Conservation (phyloP, 2,113 vertebrate species). For the Microcebus jonahi region DNA sequence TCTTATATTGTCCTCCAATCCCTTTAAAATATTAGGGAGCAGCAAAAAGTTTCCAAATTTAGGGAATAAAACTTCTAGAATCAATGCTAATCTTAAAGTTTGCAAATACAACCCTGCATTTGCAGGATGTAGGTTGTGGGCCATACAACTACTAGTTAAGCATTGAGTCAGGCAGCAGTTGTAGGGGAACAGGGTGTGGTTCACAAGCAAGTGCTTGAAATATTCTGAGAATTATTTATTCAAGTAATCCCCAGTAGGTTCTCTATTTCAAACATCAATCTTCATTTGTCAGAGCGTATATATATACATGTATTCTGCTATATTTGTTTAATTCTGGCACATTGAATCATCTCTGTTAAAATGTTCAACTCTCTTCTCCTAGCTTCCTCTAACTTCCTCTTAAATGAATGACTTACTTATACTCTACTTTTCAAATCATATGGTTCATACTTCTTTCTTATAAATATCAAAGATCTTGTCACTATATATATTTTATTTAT, state of each 20-base stretch:
- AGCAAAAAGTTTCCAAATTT: background rate
- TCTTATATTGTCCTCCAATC: background rate
- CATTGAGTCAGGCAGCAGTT: background rate
- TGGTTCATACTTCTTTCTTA: background rate
- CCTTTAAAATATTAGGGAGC: background rate
- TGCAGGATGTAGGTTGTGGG: background rate
- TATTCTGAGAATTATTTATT: background rate
- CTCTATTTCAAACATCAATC: background rate
- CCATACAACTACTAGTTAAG: background rate
- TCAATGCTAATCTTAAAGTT: background rate
- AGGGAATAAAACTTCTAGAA: background rate
- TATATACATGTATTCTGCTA: background rate
- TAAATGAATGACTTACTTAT: background rate
- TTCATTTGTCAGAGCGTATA: background rate
- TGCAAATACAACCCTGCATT: background rate
- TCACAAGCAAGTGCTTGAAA: background rate
- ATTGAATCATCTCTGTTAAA: background rate
- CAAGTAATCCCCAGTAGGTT: background rate
- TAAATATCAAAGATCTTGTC: background rate
- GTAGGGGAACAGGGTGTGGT: background rate
- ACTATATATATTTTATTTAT: no score
- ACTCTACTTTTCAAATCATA: background rate
- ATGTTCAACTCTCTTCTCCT: background rate
- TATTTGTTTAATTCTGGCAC: background rate
- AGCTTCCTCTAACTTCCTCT: background rate